Evolutionary conservation across 2,888 invertebrate species (phyloP).

Genomic region (Lobophora halterata): DNA sequence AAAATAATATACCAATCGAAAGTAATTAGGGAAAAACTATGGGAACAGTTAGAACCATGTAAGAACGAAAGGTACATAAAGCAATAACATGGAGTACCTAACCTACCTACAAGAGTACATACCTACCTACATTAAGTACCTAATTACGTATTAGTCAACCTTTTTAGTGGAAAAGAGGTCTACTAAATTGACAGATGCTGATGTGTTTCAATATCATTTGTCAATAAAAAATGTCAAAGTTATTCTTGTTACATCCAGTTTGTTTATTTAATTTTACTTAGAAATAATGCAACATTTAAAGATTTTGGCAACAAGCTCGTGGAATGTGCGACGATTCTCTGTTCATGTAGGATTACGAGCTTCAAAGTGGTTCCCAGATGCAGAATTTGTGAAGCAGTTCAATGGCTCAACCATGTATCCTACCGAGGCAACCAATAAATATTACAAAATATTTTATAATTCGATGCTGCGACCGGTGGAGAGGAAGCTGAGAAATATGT

Average conservation of each 20-base stretch:
- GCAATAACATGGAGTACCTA: too few species aligned
- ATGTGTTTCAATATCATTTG: too few species aligned
- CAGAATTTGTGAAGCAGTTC: slow-evolving; percentile 78
- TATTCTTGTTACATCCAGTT: slow-evolving; percentile 1
- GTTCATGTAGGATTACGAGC: slow-evolving; percentile 38
- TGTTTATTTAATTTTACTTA: slow-evolving; percentile 2
- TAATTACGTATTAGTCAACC: too few species aligned
- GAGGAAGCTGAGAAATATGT: slow-evolving; percentile 83
- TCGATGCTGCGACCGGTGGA: slow-evolving; percentile 69
- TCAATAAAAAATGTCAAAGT: neutral
- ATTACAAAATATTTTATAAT: slow-evolving; percentile 56
- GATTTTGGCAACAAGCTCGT: slow-evolving; percentile 7
- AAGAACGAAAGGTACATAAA: too few species aligned
- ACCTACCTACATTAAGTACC: too few species aligned
- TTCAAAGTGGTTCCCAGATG: slow-evolving; percentile 84
- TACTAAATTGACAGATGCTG: too few species aligned
- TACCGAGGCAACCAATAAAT: slow-evolving; percentile 61
- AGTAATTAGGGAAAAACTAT: too few species aligned
- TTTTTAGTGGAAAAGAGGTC: too few species aligned
- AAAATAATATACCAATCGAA: too few species aligned
- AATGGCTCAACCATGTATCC: slow-evolving; percentile 81
- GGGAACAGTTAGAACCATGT: too few species aligned
- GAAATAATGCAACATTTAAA: slow-evolving; percentile 11
- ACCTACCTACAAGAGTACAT: too few species aligned
- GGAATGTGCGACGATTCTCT: slow-evolving; percentile 38